A percentile compares a stretch with the other conserved stretches of the same genome.
Conservation (phyloP, 2,888 invertebrate genomes). For the Morinoia aosen region DNA sequence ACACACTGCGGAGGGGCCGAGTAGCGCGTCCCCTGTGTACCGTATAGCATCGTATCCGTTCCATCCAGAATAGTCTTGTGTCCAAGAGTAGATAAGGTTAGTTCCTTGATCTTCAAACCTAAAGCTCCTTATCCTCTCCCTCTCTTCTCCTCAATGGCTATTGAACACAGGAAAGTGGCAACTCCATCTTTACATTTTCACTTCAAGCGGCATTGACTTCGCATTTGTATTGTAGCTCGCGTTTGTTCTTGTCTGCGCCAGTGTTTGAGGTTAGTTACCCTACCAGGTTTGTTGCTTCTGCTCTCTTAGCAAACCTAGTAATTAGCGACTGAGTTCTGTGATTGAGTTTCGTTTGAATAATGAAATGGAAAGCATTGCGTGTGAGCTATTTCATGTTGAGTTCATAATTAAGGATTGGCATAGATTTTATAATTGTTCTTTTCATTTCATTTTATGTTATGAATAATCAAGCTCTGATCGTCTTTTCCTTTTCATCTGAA, state of each 20-base stretch:
- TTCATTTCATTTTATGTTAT: neutral
- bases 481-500: neutral
- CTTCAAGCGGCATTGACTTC: neutral
- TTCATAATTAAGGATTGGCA: neutral
- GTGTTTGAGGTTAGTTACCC: neutral
- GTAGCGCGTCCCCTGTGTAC: neutral
- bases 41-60: slow-evolving; percentile 47
- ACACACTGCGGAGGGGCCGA: neutral
- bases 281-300: neutral
- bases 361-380: neutral
- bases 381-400: neutral
- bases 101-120: neutral
- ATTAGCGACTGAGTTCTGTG: neutral
- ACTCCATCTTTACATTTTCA: neutral
- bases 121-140: slow-evolving; percentile 4
- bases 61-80: slow-evolving; percentile 50
- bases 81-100: slow-evolving; percentile 31
- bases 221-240: neutral
- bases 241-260: neutral
- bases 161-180: neutral
- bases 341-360: neutral
- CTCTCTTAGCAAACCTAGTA: neutral
- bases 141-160: neutral
- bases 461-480: neutral
- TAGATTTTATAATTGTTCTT: neutral